Evolutionary conservation across 2,113 vertebrate species (phyloP), one percentile per base, ranked within the genome.

Genomic region (Odocoileus hemionus): DNA sequence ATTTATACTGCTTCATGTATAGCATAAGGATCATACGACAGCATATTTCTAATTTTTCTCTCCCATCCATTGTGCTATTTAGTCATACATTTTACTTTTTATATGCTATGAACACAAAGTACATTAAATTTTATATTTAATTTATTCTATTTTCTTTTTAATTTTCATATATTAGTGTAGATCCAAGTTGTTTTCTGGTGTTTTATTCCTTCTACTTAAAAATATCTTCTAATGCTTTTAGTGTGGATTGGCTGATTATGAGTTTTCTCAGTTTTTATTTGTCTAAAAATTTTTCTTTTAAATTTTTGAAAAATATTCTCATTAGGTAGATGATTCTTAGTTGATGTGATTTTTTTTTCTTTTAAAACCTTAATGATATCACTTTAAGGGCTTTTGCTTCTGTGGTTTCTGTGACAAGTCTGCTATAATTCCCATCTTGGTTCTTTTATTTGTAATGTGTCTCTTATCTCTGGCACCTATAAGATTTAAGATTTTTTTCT

Each of bases 401-500:
- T 50, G n/a, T 74, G 9, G 15, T 87, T 88, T 97, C 55, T 78
- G 26, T 43, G 43, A 95, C 28, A 86, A 83, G 16, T 76, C 23
- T 90, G 23, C 45, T 47, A 4, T 64, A n/a, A 64, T 55, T 28
- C 55, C 30, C 60, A 55, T 86, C 43, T 70, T 54, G 67, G 28
- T 83, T 86, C 45, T 26, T 86, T 50, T 96, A 12, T 89, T 36
- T 58, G 33, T 82, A 95, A 55, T 55, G 4, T 74, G n/a, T 14
- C 28, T 89, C 93, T 85, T 86, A 43, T 86, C 60, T 95, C 43
- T 97, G 86, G 36, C 15, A 80, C n/a, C n/a, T 76, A 39, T 80
- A 91, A 61, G 11, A 87, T 30, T 94, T 58, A 89, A 47, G 15
- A 45, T 92, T 97, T 95, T 94, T 89, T 86, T 89, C 80, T 76